Base-by-base conservation (phyloP, 2,888 invertebrate genomes). In the Patella depressa region DNA sequence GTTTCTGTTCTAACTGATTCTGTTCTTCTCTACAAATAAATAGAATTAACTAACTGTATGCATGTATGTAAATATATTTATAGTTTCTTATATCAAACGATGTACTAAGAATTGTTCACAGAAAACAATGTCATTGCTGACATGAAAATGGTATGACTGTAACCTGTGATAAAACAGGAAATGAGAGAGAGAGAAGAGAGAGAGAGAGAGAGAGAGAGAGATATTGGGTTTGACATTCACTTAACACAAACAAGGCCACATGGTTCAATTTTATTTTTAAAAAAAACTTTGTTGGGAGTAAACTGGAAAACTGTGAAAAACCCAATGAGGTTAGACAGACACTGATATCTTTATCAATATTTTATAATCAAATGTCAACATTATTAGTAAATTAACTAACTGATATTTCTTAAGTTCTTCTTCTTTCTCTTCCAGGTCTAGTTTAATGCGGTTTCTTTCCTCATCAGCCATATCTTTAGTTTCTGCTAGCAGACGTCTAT, bases 1-100 rank as follows among this genome's bases (percentile, higher is more conserved):
- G 94, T 90, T 98, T 98, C 79, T 96, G 95, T 79, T 95, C 94
- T 7, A 98, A 91, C 74, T 95, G 95, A 81, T 95, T 95, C 90
- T 97, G 97, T 89, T 97, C 97, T 75, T 93, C 90, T 59, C 91
- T 91, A 45, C 45, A 45, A 45, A 45, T 45, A 45, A 45, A 45
- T 45, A 45, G 45, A 9, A 45, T 9, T 45, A 9, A 0, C 45
- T 45, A 1, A 45, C 45, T 45, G 45, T 45, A 34, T 45, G 34
- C 34, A 45, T 5, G 34, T 5, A 45, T 45, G 1, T 45, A 45
- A 45, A 34, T 34, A 45, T 45, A 45, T 45, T 9, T 9, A 45
- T 9, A 45, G 45, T 45, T 45, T 45, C 45, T 45, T 45, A 45
- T 45, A 9, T 45, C 45, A 45, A 45, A 34, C 5, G 34, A 34